phyloP scores from a whole-genome alignment of 2,888 invertebrate species.

The Chymomyza procnemis region DNA sequence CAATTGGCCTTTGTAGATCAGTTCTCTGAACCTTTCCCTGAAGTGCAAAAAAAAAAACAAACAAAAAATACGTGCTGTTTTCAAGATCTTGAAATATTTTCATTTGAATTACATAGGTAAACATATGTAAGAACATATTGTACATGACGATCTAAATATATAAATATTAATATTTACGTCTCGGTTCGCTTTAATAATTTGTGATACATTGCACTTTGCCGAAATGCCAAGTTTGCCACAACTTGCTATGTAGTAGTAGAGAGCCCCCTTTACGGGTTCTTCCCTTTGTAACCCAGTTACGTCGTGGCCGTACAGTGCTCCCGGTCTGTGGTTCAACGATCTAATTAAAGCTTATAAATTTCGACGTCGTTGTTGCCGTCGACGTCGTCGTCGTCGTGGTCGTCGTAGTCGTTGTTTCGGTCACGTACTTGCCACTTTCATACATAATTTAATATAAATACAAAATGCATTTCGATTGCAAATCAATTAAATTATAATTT shows the following conservation, averaged over 20 bases:
- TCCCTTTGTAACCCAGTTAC: neutral
- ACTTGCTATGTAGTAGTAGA: conserved; percentile 19
- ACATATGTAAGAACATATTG: neutral
- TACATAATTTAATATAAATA: neutral
- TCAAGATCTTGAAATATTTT: neutral
- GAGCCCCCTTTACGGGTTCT: neutral
- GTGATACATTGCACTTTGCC: conserved; percentile 57
- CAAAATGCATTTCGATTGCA: neutral
- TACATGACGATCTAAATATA: neutral
- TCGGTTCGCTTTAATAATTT: conserved; percentile 50
- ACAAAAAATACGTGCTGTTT: no score
- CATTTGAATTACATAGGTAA: neutral
- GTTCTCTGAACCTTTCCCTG: neutral
- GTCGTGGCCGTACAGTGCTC: neutral
- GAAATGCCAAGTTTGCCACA: conserved; percentile 8
- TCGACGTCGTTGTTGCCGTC: conserved; percentile 8
- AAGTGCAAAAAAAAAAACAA: no score
- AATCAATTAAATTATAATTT: neutral
- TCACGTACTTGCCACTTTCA: neutral
- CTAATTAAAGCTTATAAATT: conserved; percentile 73
- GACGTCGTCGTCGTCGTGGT: no score
- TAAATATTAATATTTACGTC: conserved; percentile 38
- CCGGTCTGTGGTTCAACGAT: conserved; percentile 70
- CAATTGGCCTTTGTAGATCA: neutral
- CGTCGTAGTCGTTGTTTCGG: conserved; percentile 10